Conservation (phyloP, 2,888 invertebrate genomes). For the Amiota communis region DNA sequence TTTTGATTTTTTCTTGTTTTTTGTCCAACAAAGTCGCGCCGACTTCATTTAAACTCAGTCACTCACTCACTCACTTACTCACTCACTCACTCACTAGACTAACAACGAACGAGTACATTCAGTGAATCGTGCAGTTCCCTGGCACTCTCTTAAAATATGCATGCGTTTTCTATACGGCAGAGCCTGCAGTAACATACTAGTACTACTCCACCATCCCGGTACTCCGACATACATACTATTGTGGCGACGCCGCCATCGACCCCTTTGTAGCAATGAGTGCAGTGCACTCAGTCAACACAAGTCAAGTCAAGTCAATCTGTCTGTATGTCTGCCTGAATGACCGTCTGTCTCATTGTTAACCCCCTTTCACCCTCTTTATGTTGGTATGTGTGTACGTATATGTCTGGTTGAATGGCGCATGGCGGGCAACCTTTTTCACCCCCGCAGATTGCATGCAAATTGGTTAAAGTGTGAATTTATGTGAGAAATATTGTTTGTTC, state of each 20-base stretch:
- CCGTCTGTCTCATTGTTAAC: conserved; percentile 34
- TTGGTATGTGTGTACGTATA: background rate
- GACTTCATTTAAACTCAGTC: conserved; percentile 68
- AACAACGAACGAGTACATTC: conserved; percentile 29
- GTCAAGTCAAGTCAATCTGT: conserved; percentile 44
- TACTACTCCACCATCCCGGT: background rate
- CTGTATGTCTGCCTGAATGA: conserved; percentile 48
- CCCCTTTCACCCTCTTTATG: background rate
- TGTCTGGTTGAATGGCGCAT: conserved; percentile 19
- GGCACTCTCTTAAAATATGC: conserved; percentile 60
- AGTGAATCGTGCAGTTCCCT: conserved; percentile 28
- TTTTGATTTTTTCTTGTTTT: conserved; percentile 43
- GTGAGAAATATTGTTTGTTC: conserved; percentile 72
- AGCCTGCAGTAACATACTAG: conserved; percentile 43
- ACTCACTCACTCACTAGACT: conserved; percentile 38
- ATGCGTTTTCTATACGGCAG: conserved; percentile 49
- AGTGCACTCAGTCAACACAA: conserved; percentile 55
- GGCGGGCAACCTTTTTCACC: conserved; percentile 49
- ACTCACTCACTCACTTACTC: conserved; percentile 51
- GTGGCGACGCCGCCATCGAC: background rate
- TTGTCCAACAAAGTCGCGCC: conserved; percentile 47
- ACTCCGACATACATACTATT: background rate
- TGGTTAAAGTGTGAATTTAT: conserved; percentile 73
- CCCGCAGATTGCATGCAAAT: conserved; percentile 70
- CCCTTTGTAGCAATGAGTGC: conserved; percentile 47